A percentile compares a stretch with the other conserved stretches of the same genome.
Evolutionary conservation across 37 sponge, comb jelly and placozoan species (phyloP).

Genomic region (Cladorhizidae sp.): DNA sequence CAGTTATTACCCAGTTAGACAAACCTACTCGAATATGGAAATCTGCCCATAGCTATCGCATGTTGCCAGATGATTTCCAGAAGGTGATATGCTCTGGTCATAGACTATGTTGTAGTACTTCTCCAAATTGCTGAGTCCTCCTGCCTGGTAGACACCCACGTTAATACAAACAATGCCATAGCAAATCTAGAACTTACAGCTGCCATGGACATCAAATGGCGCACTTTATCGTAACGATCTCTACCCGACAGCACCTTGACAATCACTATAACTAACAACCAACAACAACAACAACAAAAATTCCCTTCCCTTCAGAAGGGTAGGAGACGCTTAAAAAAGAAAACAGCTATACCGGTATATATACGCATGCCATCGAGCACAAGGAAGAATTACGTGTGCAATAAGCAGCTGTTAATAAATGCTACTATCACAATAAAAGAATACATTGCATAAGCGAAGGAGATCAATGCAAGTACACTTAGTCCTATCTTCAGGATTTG

Average conservation of each 20-base stretch:
- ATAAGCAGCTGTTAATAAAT: too few species aligned
- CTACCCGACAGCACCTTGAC: not conserved
- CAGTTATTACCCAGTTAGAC: not conserved
- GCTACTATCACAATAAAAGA: too few species aligned
- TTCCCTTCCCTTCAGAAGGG: too few species aligned
- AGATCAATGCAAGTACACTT: too few species aligned
- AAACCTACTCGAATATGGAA: constrained; percentile 61
- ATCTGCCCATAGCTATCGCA: constrained; percentile 70
- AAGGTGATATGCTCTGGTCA: constrained; percentile 53
- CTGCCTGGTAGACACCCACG: not conserved
- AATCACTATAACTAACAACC: too few species aligned
- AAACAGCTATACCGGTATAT: too few species aligned
- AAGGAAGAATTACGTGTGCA: too few species aligned
- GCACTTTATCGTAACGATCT: not conserved
- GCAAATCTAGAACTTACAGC: not conserved
- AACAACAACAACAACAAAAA: too few species aligned
- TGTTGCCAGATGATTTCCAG: constrained; percentile 48
- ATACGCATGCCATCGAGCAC: too few species aligned
- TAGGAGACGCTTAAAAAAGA: too few species aligned
- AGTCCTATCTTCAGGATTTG: too few species aligned
- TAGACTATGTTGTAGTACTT: constrained; percentile 69
- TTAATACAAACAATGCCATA: not conserved
- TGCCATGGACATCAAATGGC: not conserved
- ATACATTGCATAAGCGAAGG: too few species aligned
- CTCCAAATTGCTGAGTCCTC: constrained; percentile 20